phyloP scores from a whole-genome alignment of 1,140 invertebrate species.

The Asbolus verrucosus region DNA sequence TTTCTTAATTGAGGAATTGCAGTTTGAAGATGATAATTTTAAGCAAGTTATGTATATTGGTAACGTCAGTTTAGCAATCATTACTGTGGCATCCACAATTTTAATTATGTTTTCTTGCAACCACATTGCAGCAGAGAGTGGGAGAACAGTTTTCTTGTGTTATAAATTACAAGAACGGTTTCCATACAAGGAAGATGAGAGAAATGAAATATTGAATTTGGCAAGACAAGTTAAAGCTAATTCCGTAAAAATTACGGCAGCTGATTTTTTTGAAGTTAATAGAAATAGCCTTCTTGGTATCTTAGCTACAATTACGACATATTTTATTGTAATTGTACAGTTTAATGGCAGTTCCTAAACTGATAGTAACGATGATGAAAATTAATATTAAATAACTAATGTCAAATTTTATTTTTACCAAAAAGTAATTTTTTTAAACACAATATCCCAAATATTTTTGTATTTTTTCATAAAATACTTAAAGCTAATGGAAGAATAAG shows the following conservation, averaged over 20 bases:
- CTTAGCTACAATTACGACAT: not conserved
- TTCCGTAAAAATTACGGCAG: not conserved
- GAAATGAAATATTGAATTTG: conserved; percentile 6
- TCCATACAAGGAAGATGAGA: not conserved
- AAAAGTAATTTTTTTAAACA: no score
- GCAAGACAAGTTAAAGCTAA: not conserved
- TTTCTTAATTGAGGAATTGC: not conserved
- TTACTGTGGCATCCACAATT: not conserved
- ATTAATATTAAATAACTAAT: no score
- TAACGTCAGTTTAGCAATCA: not conserved
- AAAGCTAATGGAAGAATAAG: no score
- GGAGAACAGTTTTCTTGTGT: conserved; percentile 1
- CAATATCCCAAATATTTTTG: no score
- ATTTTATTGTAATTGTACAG: conserved; percentile 15
- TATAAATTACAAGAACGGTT: conserved; percentile 4
- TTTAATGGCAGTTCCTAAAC: not conserved
- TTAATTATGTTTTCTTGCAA: not conserved
- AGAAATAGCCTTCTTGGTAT: conserved; percentile 2
- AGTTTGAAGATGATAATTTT: not conserved
- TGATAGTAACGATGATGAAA: no score
- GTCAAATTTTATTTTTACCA: no score
- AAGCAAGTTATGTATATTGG: not conserved
- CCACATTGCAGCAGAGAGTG: no score
- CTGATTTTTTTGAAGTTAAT: conserved; percentile 9
- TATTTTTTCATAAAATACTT: no score